Evolutionary conservation across 1,140 invertebrate genomes (phyloP).

Genomic region (Antheraea mylitta): DNA sequence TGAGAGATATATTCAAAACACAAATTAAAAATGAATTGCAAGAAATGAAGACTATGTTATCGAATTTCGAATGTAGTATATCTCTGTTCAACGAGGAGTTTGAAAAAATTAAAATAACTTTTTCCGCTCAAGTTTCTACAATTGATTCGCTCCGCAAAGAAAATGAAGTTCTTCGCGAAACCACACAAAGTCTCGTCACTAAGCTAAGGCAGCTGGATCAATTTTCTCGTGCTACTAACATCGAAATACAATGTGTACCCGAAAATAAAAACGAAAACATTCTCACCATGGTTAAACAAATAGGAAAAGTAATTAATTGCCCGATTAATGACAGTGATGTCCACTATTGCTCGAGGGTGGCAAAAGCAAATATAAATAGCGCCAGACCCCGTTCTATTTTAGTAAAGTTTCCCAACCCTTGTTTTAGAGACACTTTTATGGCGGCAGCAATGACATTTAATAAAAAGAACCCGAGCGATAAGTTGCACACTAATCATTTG

Average conservation of each 20-base stretch:
- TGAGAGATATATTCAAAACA: background rate
- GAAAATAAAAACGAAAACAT: background rate
- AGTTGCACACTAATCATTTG: background rate
- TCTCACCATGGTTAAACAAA: background rate
- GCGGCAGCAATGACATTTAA: conserved; percentile 12
- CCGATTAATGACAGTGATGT: conserved; percentile 1
- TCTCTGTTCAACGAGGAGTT: background rate
- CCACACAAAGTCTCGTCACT: background rate
- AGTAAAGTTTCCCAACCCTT: background rate
- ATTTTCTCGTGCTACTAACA: background rate
- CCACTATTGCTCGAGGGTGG: background rate
- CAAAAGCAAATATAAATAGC: background rate
- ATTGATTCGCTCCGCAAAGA: background rate
- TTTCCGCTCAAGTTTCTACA: background rate
- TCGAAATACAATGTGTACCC: background rate
- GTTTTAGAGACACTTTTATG: background rate
- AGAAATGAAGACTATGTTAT: background rate
- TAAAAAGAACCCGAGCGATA: conserved; percentile 5
- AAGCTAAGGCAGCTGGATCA: background rate
- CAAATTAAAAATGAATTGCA: background rate
- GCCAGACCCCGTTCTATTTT: background rate
- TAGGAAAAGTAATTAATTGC: background rate
- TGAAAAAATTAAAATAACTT: background rate
- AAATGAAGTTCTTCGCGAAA: background rate
- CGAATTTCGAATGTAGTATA: background rate